A percentile compares a stretch with the other conserved stretches of the same genome.
These are phyloP conservation scores for Dicycla oo DNA, from an alignment of 2,888 invertebrate species.

Conservation along the genomic window DNA sequence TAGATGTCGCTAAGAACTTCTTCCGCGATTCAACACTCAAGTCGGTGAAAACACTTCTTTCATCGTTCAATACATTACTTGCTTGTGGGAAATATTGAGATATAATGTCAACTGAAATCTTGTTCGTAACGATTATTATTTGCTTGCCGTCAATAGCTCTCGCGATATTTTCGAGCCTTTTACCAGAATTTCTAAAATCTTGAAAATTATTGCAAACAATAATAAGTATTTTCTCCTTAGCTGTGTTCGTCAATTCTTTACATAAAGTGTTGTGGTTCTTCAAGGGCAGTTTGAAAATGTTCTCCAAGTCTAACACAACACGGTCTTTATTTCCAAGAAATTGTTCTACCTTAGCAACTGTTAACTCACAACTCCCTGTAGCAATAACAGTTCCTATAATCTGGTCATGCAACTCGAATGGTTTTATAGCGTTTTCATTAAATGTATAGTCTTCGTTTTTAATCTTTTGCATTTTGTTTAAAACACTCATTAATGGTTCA, in stretches of 20 bases:
- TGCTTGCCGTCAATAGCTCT: conserved; percentile 14
- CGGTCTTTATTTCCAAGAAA: conserved; percentile 8
- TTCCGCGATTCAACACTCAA: conserved; percentile 36
- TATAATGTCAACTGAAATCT: conserved; percentile 2
- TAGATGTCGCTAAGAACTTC: conserved; percentile 19
- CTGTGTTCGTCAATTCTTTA: conserved; percentile 5
- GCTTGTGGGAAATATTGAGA: conserved; percentile 13
- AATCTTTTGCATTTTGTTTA: conserved; percentile 14
- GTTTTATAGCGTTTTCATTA: conserved; percentile 10
- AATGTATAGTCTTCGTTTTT: conserved; percentile 2
- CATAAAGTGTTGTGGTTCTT: conserved; percentile 2
- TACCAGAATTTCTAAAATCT: not conserved
- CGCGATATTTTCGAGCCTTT: not conserved
- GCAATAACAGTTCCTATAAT: conserved; percentile 4
- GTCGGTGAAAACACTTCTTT: conserved; percentile 27
- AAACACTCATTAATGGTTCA: conserved; percentile 15
- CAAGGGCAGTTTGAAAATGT: conserved; percentile 14
- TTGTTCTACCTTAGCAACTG: conserved; percentile 25
- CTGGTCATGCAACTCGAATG: not conserved
- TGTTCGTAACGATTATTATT: conserved; percentile 9
- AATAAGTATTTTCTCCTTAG: conserved; percentile 5
- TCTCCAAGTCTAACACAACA: conserved; percentile 24
- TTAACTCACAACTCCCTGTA: conserved; percentile 6
- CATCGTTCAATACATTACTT: conserved; percentile 7
- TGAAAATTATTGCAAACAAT: conserved; percentile 9